Percentiles rank a stretch among this genome's conserved stretches.
Conservation (phyloP, 30 jellyfish, hydroid and myxozoan species). For the Pseudorhiza aurosa region DNA sequence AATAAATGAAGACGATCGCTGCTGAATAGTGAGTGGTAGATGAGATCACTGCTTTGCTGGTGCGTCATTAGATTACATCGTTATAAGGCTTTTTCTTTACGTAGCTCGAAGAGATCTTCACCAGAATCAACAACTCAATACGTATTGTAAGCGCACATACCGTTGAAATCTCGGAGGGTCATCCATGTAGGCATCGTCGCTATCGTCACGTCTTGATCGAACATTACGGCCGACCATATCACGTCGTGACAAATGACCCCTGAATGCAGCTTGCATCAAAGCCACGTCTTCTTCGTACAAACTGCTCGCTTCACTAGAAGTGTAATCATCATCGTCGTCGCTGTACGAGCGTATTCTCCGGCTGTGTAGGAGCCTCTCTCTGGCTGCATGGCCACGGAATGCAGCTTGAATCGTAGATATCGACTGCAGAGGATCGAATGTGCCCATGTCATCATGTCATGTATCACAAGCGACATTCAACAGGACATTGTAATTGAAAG, state of each 20-base stretch:
- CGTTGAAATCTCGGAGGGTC: slow-evolving; percentile 39
- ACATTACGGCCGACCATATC: slow-evolving; percentile 43
- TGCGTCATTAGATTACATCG: neutral
- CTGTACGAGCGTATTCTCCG: slow-evolving; percentile 5
- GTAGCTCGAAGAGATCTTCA: neutral
- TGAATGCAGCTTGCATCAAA: slow-evolving; percentile 89
- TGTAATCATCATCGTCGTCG: slow-evolving; percentile 43
- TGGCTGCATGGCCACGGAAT: slow-evolving; percentile 77
- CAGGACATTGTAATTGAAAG: too few species aligned
- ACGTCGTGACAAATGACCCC: slow-evolving; percentile 86
- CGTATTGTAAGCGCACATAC: too few species aligned
- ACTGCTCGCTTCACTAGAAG: slow-evolving; percentile 21
- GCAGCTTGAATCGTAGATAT: slow-evolving; percentile 85
- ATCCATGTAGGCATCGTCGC: slow-evolving; percentile 22
- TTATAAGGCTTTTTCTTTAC: neutral
- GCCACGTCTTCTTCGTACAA: slow-evolving; percentile 77
- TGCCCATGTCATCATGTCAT: too few species aligned
- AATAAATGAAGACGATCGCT: too few species aligned
- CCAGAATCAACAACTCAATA: neutral
- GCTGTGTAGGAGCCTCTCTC: slow-evolving; percentile 46
- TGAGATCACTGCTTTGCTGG: too few species aligned
- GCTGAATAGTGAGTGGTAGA: too few species aligned
- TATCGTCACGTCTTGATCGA: slow-evolving; percentile 1
- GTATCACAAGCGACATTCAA: too few species aligned
- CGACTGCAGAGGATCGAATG: slow-evolving; percentile 66